These are phyloP conservation scores for Eudyptes chrysolophus DNA, from an alignment of 2,113 vertebrate species.

Conservation along the genomic window DNA sequence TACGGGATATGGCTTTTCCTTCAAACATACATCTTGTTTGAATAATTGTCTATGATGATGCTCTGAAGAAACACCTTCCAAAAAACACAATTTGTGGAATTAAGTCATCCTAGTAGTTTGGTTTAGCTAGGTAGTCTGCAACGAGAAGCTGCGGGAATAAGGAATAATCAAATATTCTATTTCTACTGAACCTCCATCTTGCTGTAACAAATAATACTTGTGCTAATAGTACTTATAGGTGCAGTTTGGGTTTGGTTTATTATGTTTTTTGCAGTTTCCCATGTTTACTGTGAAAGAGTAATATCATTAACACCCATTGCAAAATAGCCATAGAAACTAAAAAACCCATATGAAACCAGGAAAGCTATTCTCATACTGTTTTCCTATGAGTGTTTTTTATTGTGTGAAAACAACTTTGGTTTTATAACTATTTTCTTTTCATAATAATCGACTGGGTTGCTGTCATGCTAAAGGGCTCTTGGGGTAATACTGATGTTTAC, in stretches of 20 bases:
- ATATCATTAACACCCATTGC: neutral
- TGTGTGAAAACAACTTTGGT: neutral
- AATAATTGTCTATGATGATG: neutral
- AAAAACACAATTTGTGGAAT: neutral
- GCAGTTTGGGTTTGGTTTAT: neutral
- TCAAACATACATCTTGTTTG: neutral
- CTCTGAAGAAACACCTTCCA: neutral
- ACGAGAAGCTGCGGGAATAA: neutral
- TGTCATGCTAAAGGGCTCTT: neutral
- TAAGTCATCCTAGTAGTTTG: neutral
- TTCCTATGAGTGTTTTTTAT: neutral
- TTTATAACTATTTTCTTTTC: neutral
- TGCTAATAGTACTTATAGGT: neutral
- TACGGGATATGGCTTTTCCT: neutral
- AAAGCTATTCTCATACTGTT: neutral
- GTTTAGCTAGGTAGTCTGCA: neutral
- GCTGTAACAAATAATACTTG: neutral
- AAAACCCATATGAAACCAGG: neutral
- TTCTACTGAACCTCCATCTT: neutral
- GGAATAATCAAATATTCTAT: neutral
- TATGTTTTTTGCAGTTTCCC: neutral
- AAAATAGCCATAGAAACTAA: neutral
- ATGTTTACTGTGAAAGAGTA: neutral
- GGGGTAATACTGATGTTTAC: neutral
- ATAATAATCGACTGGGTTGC: neutral